Conservation (phyloP, 2,888 invertebrate genomes). For the Ceraclea dissimilis region DNA sequence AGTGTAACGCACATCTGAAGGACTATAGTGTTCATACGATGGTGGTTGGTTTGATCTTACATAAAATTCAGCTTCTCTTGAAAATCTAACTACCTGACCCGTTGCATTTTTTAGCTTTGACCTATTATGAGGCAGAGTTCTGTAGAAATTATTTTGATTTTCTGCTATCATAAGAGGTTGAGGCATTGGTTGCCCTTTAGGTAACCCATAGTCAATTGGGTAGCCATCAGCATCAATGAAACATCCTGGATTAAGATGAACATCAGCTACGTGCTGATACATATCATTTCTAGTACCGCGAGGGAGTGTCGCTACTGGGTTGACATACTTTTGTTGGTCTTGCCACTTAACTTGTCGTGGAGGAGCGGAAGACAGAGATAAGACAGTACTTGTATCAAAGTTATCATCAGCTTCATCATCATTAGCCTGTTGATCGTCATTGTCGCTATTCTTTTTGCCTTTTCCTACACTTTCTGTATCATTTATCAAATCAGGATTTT, state of each 20-base stretch:
- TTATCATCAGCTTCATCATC: slow-evolving; percentile 38
- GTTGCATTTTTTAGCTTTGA: slow-evolving; percentile 48
- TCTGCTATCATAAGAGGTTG: slow-evolving; percentile 38
- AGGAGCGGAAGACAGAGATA: slow-evolving; percentile 33
- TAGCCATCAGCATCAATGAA: slow-evolving; percentile 73
- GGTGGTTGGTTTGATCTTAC: slow-evolving; percentile 43
- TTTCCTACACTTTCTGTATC: slow-evolving; percentile 60
- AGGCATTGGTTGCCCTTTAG: slow-evolving; percentile 52
- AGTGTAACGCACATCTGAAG: slow-evolving; percentile 62
- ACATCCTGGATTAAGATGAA: slow-evolving; percentile 67
- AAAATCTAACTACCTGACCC: slow-evolving; percentile 49
- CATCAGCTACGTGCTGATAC: slow-evolving; percentile 63
- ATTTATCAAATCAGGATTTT: slow-evolving; percentile 74
- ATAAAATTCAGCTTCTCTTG: slow-evolving; percentile 59
- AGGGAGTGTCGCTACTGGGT: slow-evolving; percentile 44
- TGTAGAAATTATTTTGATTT: slow-evolving; percentile 52
- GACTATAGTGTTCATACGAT: slow-evolving; percentile 43
- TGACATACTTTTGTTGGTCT: slow-evolving; percentile 38
- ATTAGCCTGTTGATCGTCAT: slow-evolving; percentile 28
- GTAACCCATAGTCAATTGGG: slow-evolving; percentile 69
- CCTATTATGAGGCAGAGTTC: slow-evolving; percentile 70
- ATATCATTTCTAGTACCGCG: slow-evolving; percentile 45
- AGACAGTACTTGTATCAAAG: slow-evolving; percentile 41
- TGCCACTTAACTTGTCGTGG: slow-evolving; percentile 51
- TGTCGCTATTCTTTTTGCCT: slow-evolving; percentile 33